Evolutionary conservation across 2,888 invertebrate genomes (phyloP), one percentile per base, ranked within the genome.

Genomic region (Dyspetes luteomarginatus): DNA sequence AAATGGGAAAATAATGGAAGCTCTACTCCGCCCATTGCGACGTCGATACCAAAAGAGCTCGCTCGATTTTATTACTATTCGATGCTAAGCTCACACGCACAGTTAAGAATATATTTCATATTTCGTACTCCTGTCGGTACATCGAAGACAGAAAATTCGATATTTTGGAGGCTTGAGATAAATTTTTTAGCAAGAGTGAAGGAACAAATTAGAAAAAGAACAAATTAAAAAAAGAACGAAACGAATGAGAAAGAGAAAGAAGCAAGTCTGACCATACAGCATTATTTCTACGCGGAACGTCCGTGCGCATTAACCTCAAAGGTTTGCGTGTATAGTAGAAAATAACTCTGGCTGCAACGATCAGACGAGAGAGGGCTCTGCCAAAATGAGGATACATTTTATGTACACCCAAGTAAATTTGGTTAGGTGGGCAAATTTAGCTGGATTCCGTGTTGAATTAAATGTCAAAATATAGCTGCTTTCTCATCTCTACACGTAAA

Each of bases 1-100:
- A 88, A 90, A 89, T 89, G 89, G 83, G 87, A 89, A 89, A 88
- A 89, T 90, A 90, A 90, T 89, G 86, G 78, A 73, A 68, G 74
- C 68, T 72, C 64, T 72, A 72, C 43, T 64, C 78, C 81, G 85
- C 84, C 83, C 84, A 81, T 77, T 52, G 48, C 56, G 75, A 72
- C 81, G 77, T 73, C 30, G 55, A 64, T 68, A 48, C 36, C 72
- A 67, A n/a, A n/a, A 80, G 62, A 67, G 36, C 72, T 72, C 52
- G 48, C 55, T 76, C 56, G 26, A 80, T 55, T 65, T 45, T 72
- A 55, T 30, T 67, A 60, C 60, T 15, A 36, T 62, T 75, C 58
- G 28, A 60, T 22, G 60, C 52, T 52, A 4, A 55, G 41, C n/a
- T 45, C 15, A 7, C n/a, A 30, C 9, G 7, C 2, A 50, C 17